Percentiles rank a stretch among this genome's conserved stretches.
phyloP scores from a whole-genome alignment of 2,888 invertebrate genomes.

The Tuta absoluta region DNA sequence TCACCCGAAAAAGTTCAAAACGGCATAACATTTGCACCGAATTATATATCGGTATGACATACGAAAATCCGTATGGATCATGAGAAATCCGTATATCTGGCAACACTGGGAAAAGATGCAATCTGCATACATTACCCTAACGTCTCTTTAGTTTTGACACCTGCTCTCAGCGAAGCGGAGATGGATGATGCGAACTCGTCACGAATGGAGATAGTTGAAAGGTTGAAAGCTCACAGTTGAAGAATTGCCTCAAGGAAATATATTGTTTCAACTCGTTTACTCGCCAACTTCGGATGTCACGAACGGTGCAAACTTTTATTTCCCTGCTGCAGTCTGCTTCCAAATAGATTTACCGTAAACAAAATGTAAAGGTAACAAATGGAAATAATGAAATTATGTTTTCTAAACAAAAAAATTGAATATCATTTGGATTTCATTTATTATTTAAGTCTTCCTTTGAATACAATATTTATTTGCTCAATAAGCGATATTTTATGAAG shows the following conservation, averaged over 20 bases:
- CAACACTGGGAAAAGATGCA: slow-evolving; percentile 55
- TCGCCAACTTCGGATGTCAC: neutral
- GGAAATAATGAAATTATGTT: too few species aligned
- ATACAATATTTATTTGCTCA: too few species aligned
- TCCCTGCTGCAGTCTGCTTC: neutral
- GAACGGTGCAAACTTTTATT: slow-evolving; percentile 7
- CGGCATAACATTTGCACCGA: too few species aligned
- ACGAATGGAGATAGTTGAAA: slow-evolving; percentile 57
- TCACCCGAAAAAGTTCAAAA: too few species aligned
- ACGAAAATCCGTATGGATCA: too few species aligned
- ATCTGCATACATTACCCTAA: slow-evolving; percentile 80
- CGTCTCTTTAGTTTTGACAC: slow-evolving; percentile 78
- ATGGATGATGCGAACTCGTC: slow-evolving; percentile 75
- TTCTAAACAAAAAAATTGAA: too few species aligned
- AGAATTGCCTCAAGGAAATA: slow-evolving; percentile 33
- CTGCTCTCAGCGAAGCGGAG: slow-evolving; percentile 67
- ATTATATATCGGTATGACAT: too few species aligned
- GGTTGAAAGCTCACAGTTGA: slow-evolving; percentile 55
- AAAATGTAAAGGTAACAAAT: neutral
- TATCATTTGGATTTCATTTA: too few species aligned
- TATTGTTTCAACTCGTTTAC: slow-evolving; percentile 17
- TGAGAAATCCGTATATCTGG: too few species aligned
- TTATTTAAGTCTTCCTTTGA: too few species aligned
- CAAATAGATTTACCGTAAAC: slow-evolving; percentile 5
- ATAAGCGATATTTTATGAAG: too few species aligned